These are phyloP conservation scores for Ancistrus triradiatus DNA, from an alignment of 2,113 vertebrate genomes.

Conservation along the genomic window DNA sequence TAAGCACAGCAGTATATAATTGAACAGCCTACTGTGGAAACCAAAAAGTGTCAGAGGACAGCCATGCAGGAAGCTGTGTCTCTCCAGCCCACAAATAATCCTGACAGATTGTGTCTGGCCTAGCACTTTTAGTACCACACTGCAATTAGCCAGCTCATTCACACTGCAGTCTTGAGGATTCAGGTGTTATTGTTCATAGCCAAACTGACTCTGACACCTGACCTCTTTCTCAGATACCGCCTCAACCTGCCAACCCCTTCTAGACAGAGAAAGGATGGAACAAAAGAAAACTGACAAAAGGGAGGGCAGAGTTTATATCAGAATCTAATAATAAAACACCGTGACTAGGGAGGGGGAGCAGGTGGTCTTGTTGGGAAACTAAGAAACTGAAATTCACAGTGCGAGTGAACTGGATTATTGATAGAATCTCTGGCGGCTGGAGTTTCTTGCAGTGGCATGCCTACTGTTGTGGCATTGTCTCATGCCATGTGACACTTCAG, in stretches of 20 bases:
- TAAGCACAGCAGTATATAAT: too few species aligned
- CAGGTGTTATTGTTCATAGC: slow-evolving; percentile 19
- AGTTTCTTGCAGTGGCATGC: slow-evolving; percentile 1
- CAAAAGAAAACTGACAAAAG: background rate
- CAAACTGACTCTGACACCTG: slow-evolving; percentile 28
- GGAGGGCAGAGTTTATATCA: slow-evolving; percentile 21
- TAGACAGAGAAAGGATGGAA: slow-evolving; percentile 7
- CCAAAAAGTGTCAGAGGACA: too few species aligned
- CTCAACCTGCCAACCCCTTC: background rate
- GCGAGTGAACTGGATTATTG: slow-evolving; percentile 21
- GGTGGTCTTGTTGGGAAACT: slow-evolving; percentile 26
- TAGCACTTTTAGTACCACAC: slow-evolving; percentile 38
- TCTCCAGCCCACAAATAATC: too few species aligned
- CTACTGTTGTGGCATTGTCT: slow-evolving; percentile 2
- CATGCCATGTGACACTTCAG: slow-evolving; percentile 31
- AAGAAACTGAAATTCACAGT: slow-evolving; percentile 12
- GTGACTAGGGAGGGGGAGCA: slow-evolving; percentile 6
- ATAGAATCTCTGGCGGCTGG: slow-evolving; percentile 28
- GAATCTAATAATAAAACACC: slow-evolving; percentile 32
- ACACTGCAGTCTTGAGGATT: slow-evolving; percentile 26
- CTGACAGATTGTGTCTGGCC: slow-evolving; percentile 1
- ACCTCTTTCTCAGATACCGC: background rate
- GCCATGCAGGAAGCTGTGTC: too few species aligned
- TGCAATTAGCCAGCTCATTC: slow-evolving; percentile 26
- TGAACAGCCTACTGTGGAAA: too few species aligned